Evolutionary conservation across 2,113 vertebrate genomes (phyloP).

Genomic region (Myotis davidii): DNA sequence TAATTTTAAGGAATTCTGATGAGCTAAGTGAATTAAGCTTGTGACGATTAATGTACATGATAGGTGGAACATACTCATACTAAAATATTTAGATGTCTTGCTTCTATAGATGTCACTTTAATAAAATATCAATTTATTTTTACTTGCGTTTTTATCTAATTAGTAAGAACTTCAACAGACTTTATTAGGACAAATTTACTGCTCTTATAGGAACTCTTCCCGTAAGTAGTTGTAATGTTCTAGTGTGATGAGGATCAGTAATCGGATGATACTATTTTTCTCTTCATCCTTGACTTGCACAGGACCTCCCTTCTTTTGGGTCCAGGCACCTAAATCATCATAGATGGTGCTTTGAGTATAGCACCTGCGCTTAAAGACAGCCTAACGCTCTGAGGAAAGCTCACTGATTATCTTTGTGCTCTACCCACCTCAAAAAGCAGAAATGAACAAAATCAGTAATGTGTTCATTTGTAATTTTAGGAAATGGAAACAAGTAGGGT

Average conservation of each 20-base stretch:
- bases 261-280: not conserved
- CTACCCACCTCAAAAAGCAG: not conserved
- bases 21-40: conserved; percentile 34
- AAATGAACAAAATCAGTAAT: conserved; percentile 13
- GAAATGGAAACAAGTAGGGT: not conserved
- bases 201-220: not conserved
- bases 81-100: conserved; percentile 41
- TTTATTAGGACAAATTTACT: conserved; percentile 3
- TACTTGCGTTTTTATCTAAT: conserved; percentile 19
- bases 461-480: conserved; percentile 28
- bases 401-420: not conserved
- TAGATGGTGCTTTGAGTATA: not conserved
- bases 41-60: not conserved
- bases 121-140: conserved; percentile 46
- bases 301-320: not conserved
- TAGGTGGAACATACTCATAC: conserved; percentile 9
- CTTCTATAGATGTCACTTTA: conserved; percentile 50
- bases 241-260: not conserved
- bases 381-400: not conserved
- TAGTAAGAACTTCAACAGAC: conserved; percentile 27
- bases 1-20: conserved; percentile 41
- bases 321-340: not conserved
- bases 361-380: not conserved
- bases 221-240: not conserved
- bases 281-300: not conserved